phyloP scores from a whole-genome alignment of 1,140 invertebrate genomes.

The Leucophenga varia region DNA sequence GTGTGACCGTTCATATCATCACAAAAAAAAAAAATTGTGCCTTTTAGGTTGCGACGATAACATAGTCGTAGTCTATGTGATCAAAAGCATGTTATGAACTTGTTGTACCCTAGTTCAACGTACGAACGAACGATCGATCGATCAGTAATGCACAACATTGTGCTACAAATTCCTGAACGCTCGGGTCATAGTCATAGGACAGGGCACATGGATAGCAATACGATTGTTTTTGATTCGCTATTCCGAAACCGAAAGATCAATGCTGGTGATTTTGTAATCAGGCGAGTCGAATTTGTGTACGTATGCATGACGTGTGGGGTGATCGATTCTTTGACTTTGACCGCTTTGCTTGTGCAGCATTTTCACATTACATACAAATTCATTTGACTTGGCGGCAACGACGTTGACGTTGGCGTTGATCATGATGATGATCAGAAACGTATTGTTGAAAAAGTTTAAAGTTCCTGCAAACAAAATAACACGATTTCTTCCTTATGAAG shows the following conservation, averaged over 20 bases:
- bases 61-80: no score
- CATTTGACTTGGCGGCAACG: no score
- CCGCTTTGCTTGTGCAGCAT: conserved; percentile 12
- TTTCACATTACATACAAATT: conserved; percentile 26
- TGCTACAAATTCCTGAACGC: conserved; percentile 54
- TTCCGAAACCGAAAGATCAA: no score
- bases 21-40: no score
- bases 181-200: conserved; percentile 43
- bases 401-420: conserved; percentile 5
- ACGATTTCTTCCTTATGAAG: conserved; percentile 43
- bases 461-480: conserved; percentile 53
- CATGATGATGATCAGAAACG: conserved; percentile 32
- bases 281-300: conserved; percentile 51
- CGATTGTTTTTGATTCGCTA: no score
- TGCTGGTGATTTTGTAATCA: conserved; percentile 42
- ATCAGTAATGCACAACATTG: no score
- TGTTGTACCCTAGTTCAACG: no score
- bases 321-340: conserved; percentile 5
- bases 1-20: conserved; percentile 46
- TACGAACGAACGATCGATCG: no score
- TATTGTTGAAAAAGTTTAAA: conserved; percentile 53
- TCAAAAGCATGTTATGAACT: no score
- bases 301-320: conserved; percentile 50
- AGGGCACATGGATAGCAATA: no score
- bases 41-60: no score